These are phyloP conservation scores for Paralvinella palmiformis DNA, from an alignment of 1,140 invertebrate genomes.

Conservation along the genomic window DNA sequence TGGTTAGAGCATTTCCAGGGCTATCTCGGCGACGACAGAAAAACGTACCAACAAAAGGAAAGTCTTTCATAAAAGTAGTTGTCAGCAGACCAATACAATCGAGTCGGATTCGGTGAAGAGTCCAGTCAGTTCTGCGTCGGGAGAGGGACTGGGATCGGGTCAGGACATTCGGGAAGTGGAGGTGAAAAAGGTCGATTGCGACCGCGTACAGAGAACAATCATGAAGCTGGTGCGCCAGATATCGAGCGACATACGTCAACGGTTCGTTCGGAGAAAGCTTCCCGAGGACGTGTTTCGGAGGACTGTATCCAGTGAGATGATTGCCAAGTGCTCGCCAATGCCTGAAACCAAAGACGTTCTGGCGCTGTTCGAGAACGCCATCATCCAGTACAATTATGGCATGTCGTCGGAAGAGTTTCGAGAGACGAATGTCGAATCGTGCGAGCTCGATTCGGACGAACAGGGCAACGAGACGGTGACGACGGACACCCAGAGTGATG, in stretches of 20 bases:
- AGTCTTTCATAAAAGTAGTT: neutral
- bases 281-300: neutral
- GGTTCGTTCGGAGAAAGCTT: neutral
- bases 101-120: too few relatives aligned
- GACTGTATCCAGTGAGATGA: neutral
- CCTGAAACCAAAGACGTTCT: neutral
- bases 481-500: neutral
- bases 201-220: neutral
- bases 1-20: neutral
- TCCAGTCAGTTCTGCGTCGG: too few relatives aligned
- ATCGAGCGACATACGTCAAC: neutral
- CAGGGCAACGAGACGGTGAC: neutral
- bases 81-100: neutral
- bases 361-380: constrained; percentile 3
- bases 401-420: neutral
- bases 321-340: neutral
- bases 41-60: neutral
- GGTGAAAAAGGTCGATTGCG: neutral
- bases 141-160: too few relatives aligned
- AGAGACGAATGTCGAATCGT: neutral
- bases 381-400: neutral
- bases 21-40: neutral
- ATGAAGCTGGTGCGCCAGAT: neutral
- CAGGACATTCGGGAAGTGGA: neutral
- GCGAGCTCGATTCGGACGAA: neutral